Conservation (phyloP, 2,888 invertebrate genomes). For the Parascotia fuliginaria region DNA sequence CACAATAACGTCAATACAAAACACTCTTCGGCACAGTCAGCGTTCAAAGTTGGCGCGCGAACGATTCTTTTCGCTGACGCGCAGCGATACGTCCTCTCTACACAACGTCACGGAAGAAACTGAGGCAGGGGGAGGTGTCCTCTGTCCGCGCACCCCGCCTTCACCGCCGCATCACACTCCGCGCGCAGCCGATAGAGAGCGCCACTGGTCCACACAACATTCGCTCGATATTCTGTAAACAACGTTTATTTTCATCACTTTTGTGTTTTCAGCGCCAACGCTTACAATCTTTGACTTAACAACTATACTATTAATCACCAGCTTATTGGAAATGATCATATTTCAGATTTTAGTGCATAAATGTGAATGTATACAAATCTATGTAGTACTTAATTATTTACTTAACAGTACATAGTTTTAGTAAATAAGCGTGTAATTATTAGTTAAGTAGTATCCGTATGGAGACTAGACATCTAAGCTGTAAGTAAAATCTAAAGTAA, state of each 20-base stretch:
- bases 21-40: constrained; percentile 67
- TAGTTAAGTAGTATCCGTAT: constrained; percentile 19
- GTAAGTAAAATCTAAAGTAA: constrained; percentile 51
- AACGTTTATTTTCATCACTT: constrained; percentile 76
- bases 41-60: constrained; percentile 83
- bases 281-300: constrained; percentile 17
- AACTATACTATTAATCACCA: constrained; percentile 3
- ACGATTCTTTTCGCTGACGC: constrained; percentile 59
- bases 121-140: constrained; percentile 79
- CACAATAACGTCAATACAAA: constrained; percentile 60
- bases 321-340: background rate
- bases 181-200: constrained; percentile 76
- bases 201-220: constrained; percentile 74
- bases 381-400: constrained; percentile 39
- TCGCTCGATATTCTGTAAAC: constrained; percentile 84
- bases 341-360: constrained; percentile 15
- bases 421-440: constrained; percentile 33
- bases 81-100: constrained; percentile 63
- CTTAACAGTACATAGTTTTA: constrained; percentile 34
- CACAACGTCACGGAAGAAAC: constrained; percentile 62
- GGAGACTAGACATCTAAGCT: constrained; percentile 21
- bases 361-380: constrained; percentile 25
- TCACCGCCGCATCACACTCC: constrained; percentile 23
- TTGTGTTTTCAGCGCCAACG: constrained; percentile 57
- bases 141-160: constrained; percentile 65